A percentile compares a stretch with the other conserved stretches of the same genome.
phyloP scores from a whole-genome alignment of 2,797 vertebrate species.

The Poecilia wingei region DNA sequence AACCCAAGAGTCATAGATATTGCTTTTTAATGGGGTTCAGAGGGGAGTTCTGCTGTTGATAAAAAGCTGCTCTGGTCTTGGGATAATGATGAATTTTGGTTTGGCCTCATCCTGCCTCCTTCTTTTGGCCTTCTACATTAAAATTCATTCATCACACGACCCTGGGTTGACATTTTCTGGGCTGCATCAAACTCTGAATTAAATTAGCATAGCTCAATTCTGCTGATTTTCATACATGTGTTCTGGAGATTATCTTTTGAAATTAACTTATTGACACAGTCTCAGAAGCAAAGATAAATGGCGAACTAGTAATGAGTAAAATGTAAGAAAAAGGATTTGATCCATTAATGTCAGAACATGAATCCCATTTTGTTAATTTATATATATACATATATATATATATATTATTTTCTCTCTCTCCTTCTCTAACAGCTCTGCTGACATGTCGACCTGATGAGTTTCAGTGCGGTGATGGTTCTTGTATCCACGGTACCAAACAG shows the following conservation, averaged over 20 bases:
- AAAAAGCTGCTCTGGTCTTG: constrained; percentile 59
- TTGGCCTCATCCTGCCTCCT: constrained; percentile 32
- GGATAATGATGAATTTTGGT: constrained; percentile 64
- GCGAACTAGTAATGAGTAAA: neutral
- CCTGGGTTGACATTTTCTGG: constrained; percentile 37
- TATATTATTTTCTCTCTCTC: constrained; percentile 10
- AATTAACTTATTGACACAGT: neutral
- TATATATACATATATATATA: neutral
- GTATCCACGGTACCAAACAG: constrained; percentile 91
- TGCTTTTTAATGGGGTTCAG: constrained; percentile 60
- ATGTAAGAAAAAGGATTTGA: neutral
- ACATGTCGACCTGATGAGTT: constrained; percentile 93
- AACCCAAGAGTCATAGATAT: constrained; percentile 55
- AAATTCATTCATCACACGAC: constrained; percentile 59
- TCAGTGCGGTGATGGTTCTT: constrained; percentile 92
- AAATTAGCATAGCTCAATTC: neutral
- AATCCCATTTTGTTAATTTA: too few relatives aligned
- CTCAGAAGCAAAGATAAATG: neutral
- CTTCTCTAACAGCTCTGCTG: constrained; percentile 79
- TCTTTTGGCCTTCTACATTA: constrained; percentile 54
- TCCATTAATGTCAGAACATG: neutral
- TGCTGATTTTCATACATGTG: neutral
- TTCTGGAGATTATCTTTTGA: neutral
- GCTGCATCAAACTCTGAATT: constrained; percentile 5
- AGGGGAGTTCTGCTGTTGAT: constrained; percentile 60